Evolutionary conservation across 2,113 vertebrate species (phyloP), one percentile per base, ranked within the genome.

Genomic region (Anolis carolinensis): DNA sequence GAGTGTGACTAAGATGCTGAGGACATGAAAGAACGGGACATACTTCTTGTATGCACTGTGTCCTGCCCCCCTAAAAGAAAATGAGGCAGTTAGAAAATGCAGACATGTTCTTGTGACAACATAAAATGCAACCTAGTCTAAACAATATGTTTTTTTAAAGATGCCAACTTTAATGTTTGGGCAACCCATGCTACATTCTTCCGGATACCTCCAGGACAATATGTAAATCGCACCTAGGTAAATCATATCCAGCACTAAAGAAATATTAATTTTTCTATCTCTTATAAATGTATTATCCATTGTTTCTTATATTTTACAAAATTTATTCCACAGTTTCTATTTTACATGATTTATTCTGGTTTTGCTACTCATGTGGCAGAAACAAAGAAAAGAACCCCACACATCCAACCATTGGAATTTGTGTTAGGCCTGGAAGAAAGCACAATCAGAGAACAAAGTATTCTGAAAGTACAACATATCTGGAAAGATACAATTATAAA

Each of bases 1-100:
- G 97, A 52, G 96, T 97, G 85, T 98, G 99, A 93, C 96, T 98
- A 91, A 99, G 98, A 87, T 98, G 97, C 92, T 97, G 95, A 32
- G 98, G 99, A 94, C 99, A 99, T 32, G 99, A 99, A 0, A 99
- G 98, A 90, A 99, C 97, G 52, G 99, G 98, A 91, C 98, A 99
- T 92, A 97, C 97, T 96, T 99, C 97, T 95, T 91, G 97, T 94
- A 96, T 92, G 88, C 99, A 99, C 77, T 97, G 97, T 63, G 98
- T 99, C 89, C 96, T 96, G 72, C 98, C 97, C 94, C 96, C 98
- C 99, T 99, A 92, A 79, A 94, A 93, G 90, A 92, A 97, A 92
- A 97, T 0, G 88, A 55, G 36, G 86, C 34, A 73, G 82, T 91
- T 91, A 93, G 77, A 34, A 71, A 89, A 88, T 67, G 76, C 81